A percentile compares a stretch with the other conserved stretches of the same genome.
phyloP scores from a whole-genome alignment of 2,797 vertebrate species.

The Darevskia nairensis region DNA sequence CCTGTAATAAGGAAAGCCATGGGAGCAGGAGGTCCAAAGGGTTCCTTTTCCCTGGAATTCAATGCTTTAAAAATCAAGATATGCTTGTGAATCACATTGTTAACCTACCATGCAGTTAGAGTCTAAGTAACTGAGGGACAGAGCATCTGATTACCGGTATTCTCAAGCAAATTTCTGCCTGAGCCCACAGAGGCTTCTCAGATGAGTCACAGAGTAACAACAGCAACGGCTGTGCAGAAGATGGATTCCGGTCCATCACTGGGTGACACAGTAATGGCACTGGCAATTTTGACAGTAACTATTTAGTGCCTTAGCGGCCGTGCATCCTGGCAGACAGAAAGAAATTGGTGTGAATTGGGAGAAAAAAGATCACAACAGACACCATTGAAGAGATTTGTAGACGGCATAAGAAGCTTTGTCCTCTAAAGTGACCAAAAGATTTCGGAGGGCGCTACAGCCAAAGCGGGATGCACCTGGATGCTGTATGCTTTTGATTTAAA shows the following conservation, averaged over 20 bases:
- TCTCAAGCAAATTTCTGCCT: neutral
- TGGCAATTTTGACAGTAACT: conserved; percentile 32
- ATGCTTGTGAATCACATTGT: neutral
- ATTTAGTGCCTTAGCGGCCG: conserved; percentile 13
- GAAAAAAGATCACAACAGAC: neutral
- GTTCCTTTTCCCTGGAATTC: neutral
- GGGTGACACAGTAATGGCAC: conserved; percentile 15
- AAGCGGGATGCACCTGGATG: neutral
- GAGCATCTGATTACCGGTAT: no score
- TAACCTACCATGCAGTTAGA: no score
- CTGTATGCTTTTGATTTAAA: no score
- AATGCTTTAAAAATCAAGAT: neutral
- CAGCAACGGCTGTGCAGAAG: neutral
- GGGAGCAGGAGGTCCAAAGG: no score
- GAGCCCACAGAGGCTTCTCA: neutral
- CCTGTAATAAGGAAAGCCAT: neutral
- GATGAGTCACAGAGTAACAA: neutral
- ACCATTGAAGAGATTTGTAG: neutral
- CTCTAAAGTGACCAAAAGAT: neutral
- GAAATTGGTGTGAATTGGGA: conserved; percentile 7
- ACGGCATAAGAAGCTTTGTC: neutral
- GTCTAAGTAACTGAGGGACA: no score
- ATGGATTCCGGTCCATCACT: neutral
- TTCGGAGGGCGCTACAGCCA: conserved; percentile 31
- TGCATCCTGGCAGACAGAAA: conserved; percentile 1